These are phyloP conservation scores for Vireo altiloquus DNA, from an alignment of 2,113 vertebrate genomes.

Conservation along the genomic window DNA sequence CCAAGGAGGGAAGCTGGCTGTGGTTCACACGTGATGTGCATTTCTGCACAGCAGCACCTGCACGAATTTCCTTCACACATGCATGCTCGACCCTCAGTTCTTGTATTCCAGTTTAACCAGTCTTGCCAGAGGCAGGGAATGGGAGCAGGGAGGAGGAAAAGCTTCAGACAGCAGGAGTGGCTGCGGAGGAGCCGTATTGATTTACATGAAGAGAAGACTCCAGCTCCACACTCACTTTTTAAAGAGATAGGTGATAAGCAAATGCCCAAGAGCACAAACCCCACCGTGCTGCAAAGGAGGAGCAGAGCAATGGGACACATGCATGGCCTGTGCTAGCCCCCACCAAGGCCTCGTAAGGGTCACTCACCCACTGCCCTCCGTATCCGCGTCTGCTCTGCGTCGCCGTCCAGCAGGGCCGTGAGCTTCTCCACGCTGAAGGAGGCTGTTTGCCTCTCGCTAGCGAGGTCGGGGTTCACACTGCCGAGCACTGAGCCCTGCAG, in stretches of 20 bases:
- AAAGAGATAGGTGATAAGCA: background rate
- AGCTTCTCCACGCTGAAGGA: constrained; percentile 72
- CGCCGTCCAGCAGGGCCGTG: constrained; percentile 59
- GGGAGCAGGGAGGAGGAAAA: background rate
- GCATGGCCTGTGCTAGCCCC: accelerated
- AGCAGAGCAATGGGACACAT: background rate
- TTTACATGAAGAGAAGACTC: background rate
- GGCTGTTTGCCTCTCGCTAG: constrained; percentile 40
- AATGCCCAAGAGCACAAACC: background rate
- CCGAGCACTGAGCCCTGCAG: background rate
- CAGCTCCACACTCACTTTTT: background rate
- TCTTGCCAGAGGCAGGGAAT: background rate
- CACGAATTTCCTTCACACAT: accelerated
- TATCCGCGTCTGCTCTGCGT: constrained; percentile 5
- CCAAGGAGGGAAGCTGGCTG: background rate
- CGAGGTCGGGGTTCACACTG: constrained; percentile 67
- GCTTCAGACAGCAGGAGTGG: background rate
- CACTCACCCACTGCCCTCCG: constrained; percentile 74
- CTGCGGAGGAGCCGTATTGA: background rate
- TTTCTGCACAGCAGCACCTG: background rate
- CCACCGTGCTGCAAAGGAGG: background rate
- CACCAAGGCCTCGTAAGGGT: accelerated
- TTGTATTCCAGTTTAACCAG: background rate
- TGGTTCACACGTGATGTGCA: background rate
- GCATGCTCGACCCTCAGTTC: background rate